Evolutionary conservation across 2,113 vertebrate genomes (phyloP).

Genomic region (Ageneiosus marmoratus): DNA sequence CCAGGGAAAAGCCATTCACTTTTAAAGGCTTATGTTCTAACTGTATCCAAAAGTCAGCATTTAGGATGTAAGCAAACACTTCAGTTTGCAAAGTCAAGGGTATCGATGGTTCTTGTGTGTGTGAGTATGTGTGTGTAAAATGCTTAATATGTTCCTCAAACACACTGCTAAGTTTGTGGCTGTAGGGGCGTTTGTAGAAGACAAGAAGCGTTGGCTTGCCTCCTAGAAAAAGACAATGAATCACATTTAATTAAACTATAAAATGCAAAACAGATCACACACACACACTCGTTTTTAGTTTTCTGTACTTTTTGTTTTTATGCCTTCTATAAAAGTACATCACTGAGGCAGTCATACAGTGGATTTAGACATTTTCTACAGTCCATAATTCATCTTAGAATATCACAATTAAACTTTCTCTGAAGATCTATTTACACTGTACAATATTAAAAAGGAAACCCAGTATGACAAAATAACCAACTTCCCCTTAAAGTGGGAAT

Average conservation of each 20-base stretch:
- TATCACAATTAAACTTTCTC: constrained; percentile 83
- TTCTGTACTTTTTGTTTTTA: constrained; percentile 85
- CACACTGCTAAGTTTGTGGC: constrained; percentile 8
- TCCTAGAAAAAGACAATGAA: not conserved
- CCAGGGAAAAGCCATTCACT: constrained; percentile 79
- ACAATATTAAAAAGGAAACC: constrained; percentile 70
- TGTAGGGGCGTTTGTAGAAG: not conserved
- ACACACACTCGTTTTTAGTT: constrained; percentile 75
- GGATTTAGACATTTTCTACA: constrained; percentile 86
- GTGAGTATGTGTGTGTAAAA: not conserved
- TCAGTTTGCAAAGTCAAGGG: constrained; percentile 92
- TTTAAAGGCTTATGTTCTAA: constrained; percentile 87
- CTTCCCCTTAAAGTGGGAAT: constrained; percentile 82
- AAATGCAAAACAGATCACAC: constrained; percentile 73
- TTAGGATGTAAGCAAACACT: constrained; percentile 91
- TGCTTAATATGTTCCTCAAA: constrained; percentile 40
- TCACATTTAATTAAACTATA: not conserved
- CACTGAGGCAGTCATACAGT: constrained; percentile 90
- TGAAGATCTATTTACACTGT: constrained; percentile 89
- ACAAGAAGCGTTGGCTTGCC: not conserved
- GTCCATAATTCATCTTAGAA: constrained; percentile 88
- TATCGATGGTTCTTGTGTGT: constrained; percentile 74
- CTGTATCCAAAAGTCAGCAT: constrained; percentile 84
- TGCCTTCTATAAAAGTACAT: constrained; percentile 89
- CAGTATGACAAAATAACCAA: constrained; percentile 61